These are phyloP conservation scores for Chelonus insularis DNA, from an alignment of 1,140 invertebrate species.

Conservation along the genomic window DNA sequence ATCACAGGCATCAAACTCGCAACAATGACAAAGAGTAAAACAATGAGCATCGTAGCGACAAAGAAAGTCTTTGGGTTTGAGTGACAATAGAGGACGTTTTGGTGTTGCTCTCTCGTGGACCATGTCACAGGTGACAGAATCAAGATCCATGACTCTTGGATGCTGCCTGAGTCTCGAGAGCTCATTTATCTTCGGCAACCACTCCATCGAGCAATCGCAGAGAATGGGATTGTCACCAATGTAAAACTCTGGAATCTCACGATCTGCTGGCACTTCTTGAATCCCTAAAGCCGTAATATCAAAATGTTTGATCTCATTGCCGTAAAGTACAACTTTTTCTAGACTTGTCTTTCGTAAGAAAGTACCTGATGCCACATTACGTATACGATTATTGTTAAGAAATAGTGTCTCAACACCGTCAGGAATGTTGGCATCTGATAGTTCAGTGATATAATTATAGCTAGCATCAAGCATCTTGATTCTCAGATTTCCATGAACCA, in stretches of 20 bases:
- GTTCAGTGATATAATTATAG: constrained; percentile 71
- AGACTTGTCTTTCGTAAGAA: constrained; percentile 73
- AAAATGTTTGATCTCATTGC: constrained; percentile 73
- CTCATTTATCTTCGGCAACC: constrained; percentile 77
- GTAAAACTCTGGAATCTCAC: constrained; percentile 74
- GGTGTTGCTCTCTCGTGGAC: constrained; percentile 80
- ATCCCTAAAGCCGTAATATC: constrained; percentile 73
- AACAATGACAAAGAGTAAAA: constrained; percentile 90
- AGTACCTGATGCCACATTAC: constrained; percentile 70
- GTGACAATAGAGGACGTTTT: constrained; percentile 80
- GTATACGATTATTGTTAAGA: constrained; percentile 76
- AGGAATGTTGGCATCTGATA: constrained; percentile 71
- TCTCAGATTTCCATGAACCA: constrained; percentile 63
- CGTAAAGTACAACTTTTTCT: constrained; percentile 74
- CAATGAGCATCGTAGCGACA: constrained; percentile 92
- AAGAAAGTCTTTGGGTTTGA: constrained; percentile 85
- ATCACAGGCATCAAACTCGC: constrained; percentile 93
- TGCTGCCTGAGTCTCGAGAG: constrained; percentile 75
- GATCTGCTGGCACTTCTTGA: constrained; percentile 66
- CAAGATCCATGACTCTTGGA: constrained; percentile 87
- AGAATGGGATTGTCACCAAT: constrained; percentile 80
- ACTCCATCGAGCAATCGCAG: constrained; percentile 85
- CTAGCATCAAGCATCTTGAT: constrained; percentile 78
- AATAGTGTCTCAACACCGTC: constrained; percentile 74
- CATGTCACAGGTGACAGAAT: constrained; percentile 87